Conservation (phyloP, 2,888 invertebrate species). For the Xiphydria camelus region DNA sequence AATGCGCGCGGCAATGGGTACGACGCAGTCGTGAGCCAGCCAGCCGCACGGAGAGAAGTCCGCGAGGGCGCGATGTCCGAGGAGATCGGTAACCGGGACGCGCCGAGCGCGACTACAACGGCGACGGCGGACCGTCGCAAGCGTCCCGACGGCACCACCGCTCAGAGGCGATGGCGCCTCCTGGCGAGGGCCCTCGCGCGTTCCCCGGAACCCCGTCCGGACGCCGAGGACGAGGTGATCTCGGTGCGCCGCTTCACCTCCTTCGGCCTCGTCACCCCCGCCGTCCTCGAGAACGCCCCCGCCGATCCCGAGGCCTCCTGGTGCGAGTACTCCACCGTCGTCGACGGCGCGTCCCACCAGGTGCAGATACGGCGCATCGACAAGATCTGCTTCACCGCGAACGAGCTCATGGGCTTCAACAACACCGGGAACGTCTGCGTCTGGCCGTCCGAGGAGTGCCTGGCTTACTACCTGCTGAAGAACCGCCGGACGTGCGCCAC, state of each 20-base stretch:
- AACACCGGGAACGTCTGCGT: slow-evolving; percentile 81
- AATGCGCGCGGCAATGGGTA: too few relatives aligned
- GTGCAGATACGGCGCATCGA: slow-evolving; percentile 66
- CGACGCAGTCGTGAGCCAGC: too few relatives aligned
- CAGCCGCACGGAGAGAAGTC: too few relatives aligned
- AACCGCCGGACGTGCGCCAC: slow-evolving; percentile 68
- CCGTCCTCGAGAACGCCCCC: slow-evolving; percentile 34
- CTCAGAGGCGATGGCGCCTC: slow-evolving; percentile 71
- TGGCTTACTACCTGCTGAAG: slow-evolving; percentile 70
- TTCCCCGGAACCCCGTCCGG: slow-evolving; percentile 23
- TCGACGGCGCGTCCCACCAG: slow-evolving; percentile 60
- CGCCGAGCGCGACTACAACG: too few relatives aligned
- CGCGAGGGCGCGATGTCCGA: too few relatives aligned
- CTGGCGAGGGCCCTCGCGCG: slow-evolving; percentile 66
- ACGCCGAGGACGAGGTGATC: slow-evolving; percentile 39
- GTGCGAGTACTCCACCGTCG: slow-evolving; percentile 65
- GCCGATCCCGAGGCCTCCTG: slow-evolving; percentile 54
- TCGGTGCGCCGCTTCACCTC: slow-evolving; percentile 57
- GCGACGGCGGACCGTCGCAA: too few relatives aligned
- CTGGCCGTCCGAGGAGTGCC: slow-evolving; percentile 79
- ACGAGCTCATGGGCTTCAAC: slow-evolving; percentile 78
- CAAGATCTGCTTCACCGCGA: slow-evolving; percentile 68
- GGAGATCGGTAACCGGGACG: too few relatives aligned
- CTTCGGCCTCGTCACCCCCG: slow-evolving; percentile 51
- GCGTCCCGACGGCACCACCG: too few relatives aligned